Base-by-base conservation (phyloP, 2,113 vertebrate species). In the rat (Rattus norvegicus) region DNA sequence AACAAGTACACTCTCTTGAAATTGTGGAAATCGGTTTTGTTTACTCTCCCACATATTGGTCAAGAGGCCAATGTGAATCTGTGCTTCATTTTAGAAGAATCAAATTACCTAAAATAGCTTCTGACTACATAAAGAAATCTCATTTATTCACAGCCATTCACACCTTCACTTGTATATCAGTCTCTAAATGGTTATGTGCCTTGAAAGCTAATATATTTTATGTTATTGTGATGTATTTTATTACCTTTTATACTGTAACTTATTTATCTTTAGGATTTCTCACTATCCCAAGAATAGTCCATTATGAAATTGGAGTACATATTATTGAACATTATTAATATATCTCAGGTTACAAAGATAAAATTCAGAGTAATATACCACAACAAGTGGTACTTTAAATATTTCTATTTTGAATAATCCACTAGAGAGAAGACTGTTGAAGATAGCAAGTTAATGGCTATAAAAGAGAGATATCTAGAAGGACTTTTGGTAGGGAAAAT, bases 1-100 rank as follows among this genome's bases (percentile, higher is more conserved):
- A 59, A 7, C 12, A 77, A 26, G 16, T 88, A 24, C 3, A 33
- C 0, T 26, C 0, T 69, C 76, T 87, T 79, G 9, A 84, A 49
- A 26, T n/a, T 33, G 88, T 63, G 90, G 8, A 77, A 26, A 52
- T 47, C 20, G n/a, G n/a, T 11, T 80, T 56, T 76, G 19, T 22
- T n/a, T 88, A 39, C 0, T 26, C 2, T 33, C 1, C 5, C 4
- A 5, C 7, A 26, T 3, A 39, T 80, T 63, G 28, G 17, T 19
- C 14, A 26, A 80, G 33, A 59, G 24, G 5, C 39, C 3, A 6
- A 7, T 70, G 36, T 80, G 49, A 80, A 10, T 76, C 26, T 33
- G 1, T 73, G 9, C 20, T 26, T 30, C 26, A 72, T 69, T 96
- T 92, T 56, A 92, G 39, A 30, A 86, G 85, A 87, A 80, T 43